Evolutionary conservation across 2,888 invertebrate genomes (phyloP), one percentile per base, ranked within the genome.

Genomic region (Anoncus sp.): DNA sequence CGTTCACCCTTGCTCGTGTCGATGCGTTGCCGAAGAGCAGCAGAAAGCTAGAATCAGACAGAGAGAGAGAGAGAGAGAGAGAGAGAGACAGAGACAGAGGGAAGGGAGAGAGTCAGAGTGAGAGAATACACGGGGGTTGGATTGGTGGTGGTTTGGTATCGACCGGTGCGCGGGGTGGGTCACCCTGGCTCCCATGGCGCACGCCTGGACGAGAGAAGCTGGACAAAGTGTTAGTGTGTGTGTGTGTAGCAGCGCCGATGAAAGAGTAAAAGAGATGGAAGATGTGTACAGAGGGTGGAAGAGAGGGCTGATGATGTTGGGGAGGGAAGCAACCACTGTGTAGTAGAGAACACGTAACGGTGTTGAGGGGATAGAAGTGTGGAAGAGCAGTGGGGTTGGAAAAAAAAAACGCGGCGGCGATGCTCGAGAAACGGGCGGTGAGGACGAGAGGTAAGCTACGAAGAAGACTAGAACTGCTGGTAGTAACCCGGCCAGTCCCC

Each of bases 401-500:
- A 31, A 31, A 31, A 51, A 65, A 65, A 53, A 53, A 59, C 55
- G 80, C 83, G 79, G 81, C 82, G 82, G 86, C 85, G 86, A 89
- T 85, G 89, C 89, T 47, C 87, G 86, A 85, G 86, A 87, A 90
- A 90, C 89, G 87, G 83, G 86, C 87, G 87, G 87, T 88, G 89
- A 86, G 84, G 85, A 86, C 88, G 90, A 86, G 76, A 70, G 75
- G 51, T 31, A 74, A 49, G 71, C 70, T 62, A 51, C 67, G 66
- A 72, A 62, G 79, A 80, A 86, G 90, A 90, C 89, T 80, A 82
- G 82, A 82, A 85, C 83, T 83, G 87, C 86, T 88, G 88, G 86
- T 88, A 88, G 90, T 87, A 87, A 86, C 88, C 89, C 87, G 89
- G 90, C 87, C 89, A 90, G 90, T 88, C 85, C 87, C 88, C 88